phyloP scores from a whole-genome alignment of 1,140 invertebrate genomes.

The Lepidurus arcticus region DNA sequence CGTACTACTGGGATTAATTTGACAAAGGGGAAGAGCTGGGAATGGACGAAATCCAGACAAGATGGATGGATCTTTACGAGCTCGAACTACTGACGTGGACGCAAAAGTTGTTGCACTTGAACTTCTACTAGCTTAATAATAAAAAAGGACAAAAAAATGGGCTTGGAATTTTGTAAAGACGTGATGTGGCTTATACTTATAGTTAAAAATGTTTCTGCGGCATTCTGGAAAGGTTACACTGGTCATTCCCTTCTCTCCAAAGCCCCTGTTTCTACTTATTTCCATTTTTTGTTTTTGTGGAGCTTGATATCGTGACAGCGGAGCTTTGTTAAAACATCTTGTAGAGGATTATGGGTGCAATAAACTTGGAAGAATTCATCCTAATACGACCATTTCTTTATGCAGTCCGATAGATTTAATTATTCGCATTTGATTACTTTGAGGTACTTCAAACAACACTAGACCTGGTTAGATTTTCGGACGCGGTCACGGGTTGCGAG shows the following conservation, averaged over 20 bases:
- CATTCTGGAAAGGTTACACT: conserved; percentile 17
- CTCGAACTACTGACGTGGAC: background rate
- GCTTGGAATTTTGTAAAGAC: conserved; percentile 15
- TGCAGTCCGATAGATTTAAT: background rate
- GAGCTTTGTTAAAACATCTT: conserved; percentile 19
- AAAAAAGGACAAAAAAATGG: background rate
- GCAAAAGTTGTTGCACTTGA: conserved; percentile 16
- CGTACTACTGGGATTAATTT: background rate
- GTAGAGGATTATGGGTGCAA: conserved; percentile 18
- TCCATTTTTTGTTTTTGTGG: conserved; percentile 7
- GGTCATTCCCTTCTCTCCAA: conserved; percentile 16
- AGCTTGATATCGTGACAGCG: background rate
- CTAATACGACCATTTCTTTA: background rate
- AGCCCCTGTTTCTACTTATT: conserved; percentile 12
- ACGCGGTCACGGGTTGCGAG: too few relatives aligned
- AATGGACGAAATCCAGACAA: background rate
- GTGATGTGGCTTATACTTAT: conserved; percentile 1
- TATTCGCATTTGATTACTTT: background rate
- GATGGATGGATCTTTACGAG: background rate
- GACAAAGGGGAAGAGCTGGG: background rate
- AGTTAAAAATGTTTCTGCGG: conserved; percentile 8
- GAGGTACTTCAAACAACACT: too few relatives aligned
- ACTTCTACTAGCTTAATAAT: background rate
- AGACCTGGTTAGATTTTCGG: too few relatives aligned
- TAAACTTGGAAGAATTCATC: background rate